These are phyloP conservation scores for Rhincodon typus DNA, from an alignment of 2,797 vertebrate genomes.

Conservation along the genomic window DNA sequence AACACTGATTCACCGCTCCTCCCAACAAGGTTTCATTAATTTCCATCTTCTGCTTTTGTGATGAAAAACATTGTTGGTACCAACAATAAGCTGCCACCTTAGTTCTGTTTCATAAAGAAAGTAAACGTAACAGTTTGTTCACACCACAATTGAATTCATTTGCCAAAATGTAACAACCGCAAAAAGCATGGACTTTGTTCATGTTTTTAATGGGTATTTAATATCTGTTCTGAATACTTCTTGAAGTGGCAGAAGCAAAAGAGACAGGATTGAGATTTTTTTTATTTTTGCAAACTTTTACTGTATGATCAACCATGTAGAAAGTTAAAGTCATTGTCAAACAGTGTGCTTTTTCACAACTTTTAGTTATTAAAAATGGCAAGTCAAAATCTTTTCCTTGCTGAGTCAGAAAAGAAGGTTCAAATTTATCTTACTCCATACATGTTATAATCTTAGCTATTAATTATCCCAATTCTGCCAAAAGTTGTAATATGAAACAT, in stretches of 20 bases:
- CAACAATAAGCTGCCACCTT: neutral
- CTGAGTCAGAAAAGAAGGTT: neutral
- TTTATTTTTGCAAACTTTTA: neutral
- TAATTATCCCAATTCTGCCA: neutral
- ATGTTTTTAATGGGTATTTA: neutral
- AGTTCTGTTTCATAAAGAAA: neutral
- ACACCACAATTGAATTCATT: neutral
- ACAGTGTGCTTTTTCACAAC: neutral
- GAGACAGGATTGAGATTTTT: too few species aligned
- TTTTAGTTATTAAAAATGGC: neutral
- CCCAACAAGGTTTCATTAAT: neutral
- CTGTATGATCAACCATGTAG: neutral
- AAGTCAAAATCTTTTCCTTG: neutral
- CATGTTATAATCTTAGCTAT: neutral
- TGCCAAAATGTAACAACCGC: neutral
- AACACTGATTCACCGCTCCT: neutral
- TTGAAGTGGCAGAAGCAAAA: neutral
- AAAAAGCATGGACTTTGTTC: neutral
- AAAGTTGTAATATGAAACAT: neutral
- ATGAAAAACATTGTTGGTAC: neutral
- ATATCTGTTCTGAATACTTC: neutral
- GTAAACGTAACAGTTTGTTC: neutral
- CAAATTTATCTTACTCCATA: neutral
- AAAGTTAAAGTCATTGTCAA: neutral
- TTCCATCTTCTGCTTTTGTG: neutral